phyloP scores from a whole-genome alignment of 2,113 vertebrate genomes.

The Lycaon pictus region DNA sequence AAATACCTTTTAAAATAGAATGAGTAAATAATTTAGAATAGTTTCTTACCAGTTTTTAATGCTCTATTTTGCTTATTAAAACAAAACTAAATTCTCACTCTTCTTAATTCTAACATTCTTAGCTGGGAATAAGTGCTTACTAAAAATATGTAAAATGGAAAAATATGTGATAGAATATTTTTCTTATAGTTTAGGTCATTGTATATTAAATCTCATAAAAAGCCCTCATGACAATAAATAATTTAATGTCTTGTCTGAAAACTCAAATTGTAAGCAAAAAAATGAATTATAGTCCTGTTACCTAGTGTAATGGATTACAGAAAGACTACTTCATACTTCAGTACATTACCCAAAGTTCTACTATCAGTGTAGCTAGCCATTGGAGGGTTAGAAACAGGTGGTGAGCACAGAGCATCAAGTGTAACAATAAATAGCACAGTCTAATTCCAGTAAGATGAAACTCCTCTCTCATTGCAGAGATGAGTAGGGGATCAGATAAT shows the following conservation, averaged over 20 bases:
- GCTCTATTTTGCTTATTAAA: conserved; percentile 25
- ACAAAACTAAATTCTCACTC: neutral
- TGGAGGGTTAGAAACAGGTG: conserved; percentile 71
- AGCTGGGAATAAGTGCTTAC: neutral
- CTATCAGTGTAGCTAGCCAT: neutral
- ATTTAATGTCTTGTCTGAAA: conserved; percentile 1
- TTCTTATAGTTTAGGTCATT: conserved; percentile 30
- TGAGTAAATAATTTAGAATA: neutral
- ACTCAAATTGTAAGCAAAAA: conserved; percentile 14
- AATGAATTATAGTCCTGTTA: neutral
- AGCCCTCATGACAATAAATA: neutral
- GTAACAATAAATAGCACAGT: conserved; percentile 74
- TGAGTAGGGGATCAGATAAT: conserved; percentile 32
- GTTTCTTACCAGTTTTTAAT: neutral
- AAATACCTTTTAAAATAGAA: conserved; percentile 55
- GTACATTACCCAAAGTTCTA: neutral
- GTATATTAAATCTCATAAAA: neutral
- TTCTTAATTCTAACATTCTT: neutral
- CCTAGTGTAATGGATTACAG: conserved; percentile 43
- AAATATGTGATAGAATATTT: neutral
- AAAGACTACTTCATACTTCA: neutral
- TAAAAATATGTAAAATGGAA: neutral
- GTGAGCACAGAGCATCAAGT: neutral
- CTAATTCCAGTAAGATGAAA: conserved; percentile 72
- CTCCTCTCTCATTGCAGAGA: rapidly evolving